These are phyloP conservation scores for Cheilosia soror DNA, from an alignment of 2,888 invertebrate genomes.

Conservation along the genomic window DNA sequence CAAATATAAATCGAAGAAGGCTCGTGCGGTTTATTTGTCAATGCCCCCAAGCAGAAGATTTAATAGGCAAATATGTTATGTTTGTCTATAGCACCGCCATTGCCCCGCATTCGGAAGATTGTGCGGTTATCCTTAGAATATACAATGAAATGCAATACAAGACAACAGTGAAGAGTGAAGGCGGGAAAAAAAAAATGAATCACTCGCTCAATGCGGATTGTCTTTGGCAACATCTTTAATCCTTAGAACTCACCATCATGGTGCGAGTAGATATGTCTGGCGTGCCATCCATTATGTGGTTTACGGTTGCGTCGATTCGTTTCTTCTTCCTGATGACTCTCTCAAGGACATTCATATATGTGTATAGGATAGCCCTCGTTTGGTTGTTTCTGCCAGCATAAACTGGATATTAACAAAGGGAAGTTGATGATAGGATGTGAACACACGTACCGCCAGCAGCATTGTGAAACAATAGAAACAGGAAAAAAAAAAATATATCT, in stretches of 20 bases:
- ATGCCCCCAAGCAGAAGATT: constrained; percentile 25
- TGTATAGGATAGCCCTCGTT: not conserved
- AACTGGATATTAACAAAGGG: constrained; percentile 47
- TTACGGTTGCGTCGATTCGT: constrained; percentile 10
- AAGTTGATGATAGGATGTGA: constrained; percentile 61
- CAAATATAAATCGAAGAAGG: constrained; percentile 7
- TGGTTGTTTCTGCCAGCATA: constrained; percentile 26
- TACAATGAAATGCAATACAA: constrained; percentile 1
- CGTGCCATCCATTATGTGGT: constrained; percentile 50
- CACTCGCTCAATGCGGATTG: constrained; percentile 35
- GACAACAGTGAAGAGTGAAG: not conserved
- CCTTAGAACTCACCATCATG: constrained; percentile 42
- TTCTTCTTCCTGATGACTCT: constrained; percentile 47
- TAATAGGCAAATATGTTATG: constrained; percentile 22
- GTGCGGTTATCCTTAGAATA: constrained; percentile 2
- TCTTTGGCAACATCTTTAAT: constrained; percentile 51
- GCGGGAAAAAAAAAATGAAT: constrained; percentile 37
- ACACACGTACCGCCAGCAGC: constrained; percentile 47
- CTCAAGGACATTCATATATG: constrained; percentile 27
- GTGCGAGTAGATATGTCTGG: constrained; percentile 3
- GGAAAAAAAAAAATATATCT: not conserved
- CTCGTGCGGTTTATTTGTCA: constrained; percentile 19
- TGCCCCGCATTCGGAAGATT: not conserved
- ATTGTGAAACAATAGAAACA: constrained; percentile 1
- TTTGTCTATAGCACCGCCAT: constrained; percentile 16